Conservation (phyloP, 2,888 invertebrate genomes). For the Yponomeuta malinellus region DNA sequence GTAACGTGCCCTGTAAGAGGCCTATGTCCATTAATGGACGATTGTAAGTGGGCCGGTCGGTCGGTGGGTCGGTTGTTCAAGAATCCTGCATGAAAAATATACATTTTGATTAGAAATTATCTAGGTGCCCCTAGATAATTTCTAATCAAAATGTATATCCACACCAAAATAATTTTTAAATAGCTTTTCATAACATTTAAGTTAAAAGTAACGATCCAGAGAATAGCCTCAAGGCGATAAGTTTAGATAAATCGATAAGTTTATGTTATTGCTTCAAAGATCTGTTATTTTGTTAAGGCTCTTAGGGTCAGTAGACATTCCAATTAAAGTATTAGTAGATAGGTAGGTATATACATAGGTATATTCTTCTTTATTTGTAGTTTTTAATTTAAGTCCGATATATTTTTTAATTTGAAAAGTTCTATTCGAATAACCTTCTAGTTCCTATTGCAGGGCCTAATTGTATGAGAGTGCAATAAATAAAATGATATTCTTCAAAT, state of each 20-base stretch:
- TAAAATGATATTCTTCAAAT: background rate
- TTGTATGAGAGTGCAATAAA: background rate
- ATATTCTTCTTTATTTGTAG: background rate
- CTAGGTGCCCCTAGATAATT: no score
- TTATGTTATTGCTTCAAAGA: background rate
- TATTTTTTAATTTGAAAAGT: background rate
- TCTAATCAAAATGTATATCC: no score
- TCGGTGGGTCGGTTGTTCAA: no score
- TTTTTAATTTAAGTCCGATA: background rate
- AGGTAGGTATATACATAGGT: background rate
- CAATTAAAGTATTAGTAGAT: background rate
- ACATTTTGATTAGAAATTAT: no score
- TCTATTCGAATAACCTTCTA: background rate
- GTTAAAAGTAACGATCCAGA: no score
- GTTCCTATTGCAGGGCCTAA: slow-evolving; percentile 1
- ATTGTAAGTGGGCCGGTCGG: no score
- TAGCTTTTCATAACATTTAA: no score
- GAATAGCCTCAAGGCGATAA: no score
- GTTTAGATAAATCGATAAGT: background rate
- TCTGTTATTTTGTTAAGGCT: background rate
- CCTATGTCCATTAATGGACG: no score
- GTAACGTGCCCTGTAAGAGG: no score
- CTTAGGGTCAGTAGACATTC: background rate
- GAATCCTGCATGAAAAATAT: no score
- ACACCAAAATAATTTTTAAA: no score